phyloP scores from a whole-genome alignment of 2,113 vertebrate genomes.

The Dryoscopus gambensis region DNA sequence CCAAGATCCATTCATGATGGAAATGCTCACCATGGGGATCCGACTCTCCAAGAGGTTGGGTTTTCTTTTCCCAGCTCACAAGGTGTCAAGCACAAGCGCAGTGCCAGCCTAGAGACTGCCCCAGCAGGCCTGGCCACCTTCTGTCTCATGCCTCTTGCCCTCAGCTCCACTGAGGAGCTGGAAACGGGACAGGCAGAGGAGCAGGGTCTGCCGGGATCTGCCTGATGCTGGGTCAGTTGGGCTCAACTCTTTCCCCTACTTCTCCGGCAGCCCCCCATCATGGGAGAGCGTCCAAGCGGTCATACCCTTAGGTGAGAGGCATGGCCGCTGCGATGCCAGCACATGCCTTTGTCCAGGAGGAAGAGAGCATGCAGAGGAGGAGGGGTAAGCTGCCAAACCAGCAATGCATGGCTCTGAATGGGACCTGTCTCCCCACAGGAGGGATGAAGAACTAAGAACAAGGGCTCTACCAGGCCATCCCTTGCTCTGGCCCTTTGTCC shows the following conservation, averaged over 20 bases:
- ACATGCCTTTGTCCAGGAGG: background rate
- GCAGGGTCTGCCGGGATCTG: fast-evolving
- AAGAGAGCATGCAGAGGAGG: background rate
- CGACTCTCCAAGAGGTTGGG: background rate
- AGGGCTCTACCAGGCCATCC: background rate
- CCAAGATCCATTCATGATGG: background rate
- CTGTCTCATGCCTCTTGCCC: background rate
- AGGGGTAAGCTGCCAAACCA: background rate
- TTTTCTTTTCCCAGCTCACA: background rate
- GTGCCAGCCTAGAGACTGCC: too few species aligned
- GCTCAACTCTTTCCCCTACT: background rate
- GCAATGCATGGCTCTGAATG: fast-evolving
- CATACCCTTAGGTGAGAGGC: background rate
- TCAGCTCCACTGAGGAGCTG: background rate
- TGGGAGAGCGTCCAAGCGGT: background rate
- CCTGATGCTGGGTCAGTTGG: background rate
- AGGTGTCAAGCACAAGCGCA: fast-evolving
- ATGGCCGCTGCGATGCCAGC: fast-evolving
- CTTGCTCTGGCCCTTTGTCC: background rate
- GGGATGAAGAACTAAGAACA: too few species aligned
- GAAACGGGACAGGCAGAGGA: fast-evolving
- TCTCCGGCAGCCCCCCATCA: fast-evolving
- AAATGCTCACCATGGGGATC: background rate
- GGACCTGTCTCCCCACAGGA: fast-evolving
- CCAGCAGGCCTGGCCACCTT: fast-evolving